Conservation (phyloP, 2,888 invertebrate genomes). For the Ptychoptera albimana region DNA sequence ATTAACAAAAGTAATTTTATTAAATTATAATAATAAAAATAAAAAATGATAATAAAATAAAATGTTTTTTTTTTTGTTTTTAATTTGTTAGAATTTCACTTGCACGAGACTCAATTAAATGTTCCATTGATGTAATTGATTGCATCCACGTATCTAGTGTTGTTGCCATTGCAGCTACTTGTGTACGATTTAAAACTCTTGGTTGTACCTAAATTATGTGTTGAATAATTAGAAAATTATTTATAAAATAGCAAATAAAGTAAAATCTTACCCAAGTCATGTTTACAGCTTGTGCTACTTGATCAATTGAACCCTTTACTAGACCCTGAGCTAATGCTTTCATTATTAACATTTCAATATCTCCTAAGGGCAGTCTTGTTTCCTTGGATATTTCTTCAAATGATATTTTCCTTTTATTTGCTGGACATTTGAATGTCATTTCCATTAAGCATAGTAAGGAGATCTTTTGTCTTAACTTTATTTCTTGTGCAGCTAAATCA, state of each 20-base stretch:
- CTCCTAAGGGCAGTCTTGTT: constrained; percentile 65
- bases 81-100: constrained; percentile 31
- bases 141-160: constrained; percentile 30
- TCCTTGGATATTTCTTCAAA: constrained; percentile 82
- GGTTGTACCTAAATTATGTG: constrained; percentile 39
- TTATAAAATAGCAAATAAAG: too few relatives aligned
- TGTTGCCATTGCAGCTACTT: constrained; percentile 28
- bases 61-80: background rate
- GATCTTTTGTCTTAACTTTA: constrained; percentile 78
- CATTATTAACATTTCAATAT: constrained; percentile 94
- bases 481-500: constrained; percentile 67
- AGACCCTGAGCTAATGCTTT: constrained; percentile 89
- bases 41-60: background rate
- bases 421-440: constrained; percentile 92
- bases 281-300: constrained; percentile 53
- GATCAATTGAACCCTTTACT: constrained; percentile 89
- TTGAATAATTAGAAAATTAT: background rate
- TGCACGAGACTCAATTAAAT: constrained; percentile 29
- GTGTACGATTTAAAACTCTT: constrained; percentile 44
- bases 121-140: constrained; percentile 30
- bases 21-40: background rate
- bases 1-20: constrained; percentile 1
- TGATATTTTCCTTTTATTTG: constrained; percentile 69
- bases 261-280: constrained; percentile 48
- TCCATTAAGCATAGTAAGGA: constrained; percentile 94